phyloP scores from a whole-genome alignment of 2,888 invertebrate genomes.

The Ptychoptera albimana region DNA sequence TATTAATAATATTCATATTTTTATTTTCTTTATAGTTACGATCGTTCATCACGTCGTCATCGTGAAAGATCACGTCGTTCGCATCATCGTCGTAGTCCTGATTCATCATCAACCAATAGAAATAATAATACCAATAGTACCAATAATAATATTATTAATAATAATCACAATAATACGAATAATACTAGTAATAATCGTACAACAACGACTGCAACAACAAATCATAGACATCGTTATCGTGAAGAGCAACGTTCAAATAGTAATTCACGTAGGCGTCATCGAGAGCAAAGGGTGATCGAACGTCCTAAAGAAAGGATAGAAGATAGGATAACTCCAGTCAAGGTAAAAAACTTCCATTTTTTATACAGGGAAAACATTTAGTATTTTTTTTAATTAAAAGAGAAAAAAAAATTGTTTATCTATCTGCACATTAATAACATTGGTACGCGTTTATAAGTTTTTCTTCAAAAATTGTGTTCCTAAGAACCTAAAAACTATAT shows the following conservation, averaged over 20 bases:
- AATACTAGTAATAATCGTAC: constrained; percentile 8
- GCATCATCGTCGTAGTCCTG: constrained; percentile 63
- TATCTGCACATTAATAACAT: too few relatives aligned
- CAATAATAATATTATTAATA: not conserved
- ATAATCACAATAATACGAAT: not conserved
- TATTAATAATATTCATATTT: constrained; percentile 3
- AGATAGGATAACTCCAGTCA: constrained; percentile 26
- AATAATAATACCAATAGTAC: not conserved
- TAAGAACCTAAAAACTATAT: too few relatives aligned
- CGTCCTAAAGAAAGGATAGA: constrained; percentile 26
- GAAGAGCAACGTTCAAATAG: constrained; percentile 27
- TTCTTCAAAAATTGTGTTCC: too few relatives aligned
- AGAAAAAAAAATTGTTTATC: not conserved
- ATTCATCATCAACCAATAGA: not conserved
- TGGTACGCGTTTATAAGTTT: too few relatives aligned
- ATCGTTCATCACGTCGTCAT: constrained; percentile 61
- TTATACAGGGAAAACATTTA: constrained; percentile 17
- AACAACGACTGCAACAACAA: constrained; percentile 9
- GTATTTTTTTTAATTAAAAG: constrained; percentile 2
- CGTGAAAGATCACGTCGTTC: constrained; percentile 75
- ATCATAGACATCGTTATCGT: constrained; percentile 30
- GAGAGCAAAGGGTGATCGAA: constrained; percentile 17
- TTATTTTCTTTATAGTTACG: constrained; percentile 22
- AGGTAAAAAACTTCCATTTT: constrained; percentile 30
- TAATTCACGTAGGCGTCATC: constrained; percentile 26